Evolutionary conservation across 2,113 vertebrate species (phyloP).

Genomic region (Tricholaema leucomelas): DNA sequence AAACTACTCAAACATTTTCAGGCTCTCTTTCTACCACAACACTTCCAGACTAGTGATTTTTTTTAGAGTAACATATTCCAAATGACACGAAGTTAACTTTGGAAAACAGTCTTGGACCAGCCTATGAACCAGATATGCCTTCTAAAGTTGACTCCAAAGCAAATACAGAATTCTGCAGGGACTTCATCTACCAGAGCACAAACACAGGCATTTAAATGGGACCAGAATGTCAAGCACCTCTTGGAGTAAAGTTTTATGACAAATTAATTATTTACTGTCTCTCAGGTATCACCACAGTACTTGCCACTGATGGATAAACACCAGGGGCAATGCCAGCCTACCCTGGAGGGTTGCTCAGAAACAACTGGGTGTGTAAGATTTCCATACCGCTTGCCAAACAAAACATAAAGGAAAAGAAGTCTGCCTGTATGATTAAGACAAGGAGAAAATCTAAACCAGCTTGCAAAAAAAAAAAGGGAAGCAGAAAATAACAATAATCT

Average conservation of each 20-base stretch:
- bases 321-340: not conserved
- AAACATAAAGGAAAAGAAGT: conserved; percentile 9
- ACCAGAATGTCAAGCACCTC: not conserved
- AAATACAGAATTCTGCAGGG: not conserved
- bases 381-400: not conserved
- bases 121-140: not conserved
- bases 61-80: not conserved
- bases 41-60: not conserved
- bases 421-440: not conserved
- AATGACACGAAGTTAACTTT: conserved; percentile 1
- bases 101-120: not conserved
- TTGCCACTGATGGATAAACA: not conserved
- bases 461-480: not conserved
- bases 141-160: conserved; percentile 5
- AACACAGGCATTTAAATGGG: not conserved
- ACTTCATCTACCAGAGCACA: not conserved
- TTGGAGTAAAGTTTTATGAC: not conserved
- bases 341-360: not conserved
- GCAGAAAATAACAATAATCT: not conserved
- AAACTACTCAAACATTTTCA: not conserved
- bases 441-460: not conserved
- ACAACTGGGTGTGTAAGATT: not conserved
- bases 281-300: not conserved
- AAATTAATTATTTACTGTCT: not conserved
- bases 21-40: not conserved